Evolutionary conservation across 2,888 invertebrate species (phyloP).

Genomic region (Andrena fulva): DNA sequence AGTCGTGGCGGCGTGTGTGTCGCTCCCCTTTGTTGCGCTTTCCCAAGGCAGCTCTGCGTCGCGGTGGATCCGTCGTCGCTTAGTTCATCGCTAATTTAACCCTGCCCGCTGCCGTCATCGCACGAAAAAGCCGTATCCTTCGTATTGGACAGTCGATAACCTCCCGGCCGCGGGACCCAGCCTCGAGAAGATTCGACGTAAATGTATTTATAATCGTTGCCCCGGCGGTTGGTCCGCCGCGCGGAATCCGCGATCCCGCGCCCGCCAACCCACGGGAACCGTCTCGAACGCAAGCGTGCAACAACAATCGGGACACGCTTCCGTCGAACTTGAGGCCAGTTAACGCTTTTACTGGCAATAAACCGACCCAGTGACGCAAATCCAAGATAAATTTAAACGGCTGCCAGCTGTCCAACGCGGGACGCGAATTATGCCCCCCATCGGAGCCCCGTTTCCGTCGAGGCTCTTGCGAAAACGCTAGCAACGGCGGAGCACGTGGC

Average conservation of each 20-base stretch:
- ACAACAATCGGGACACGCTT: constrained; percentile 33
- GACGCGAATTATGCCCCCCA: constrained; percentile 39
- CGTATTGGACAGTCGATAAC: constrained; percentile 58
- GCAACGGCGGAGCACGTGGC: neutral
- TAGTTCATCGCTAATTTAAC: constrained; percentile 70
- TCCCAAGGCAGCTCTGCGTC: constrained; percentile 16
- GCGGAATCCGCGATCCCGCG: neutral
- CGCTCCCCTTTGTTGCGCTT: constrained; percentile 49
- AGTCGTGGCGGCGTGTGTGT: neutral
- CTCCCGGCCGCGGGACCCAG: constrained; percentile 26
- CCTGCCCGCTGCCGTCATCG: constrained; percentile 48
- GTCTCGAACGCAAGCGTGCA: neutral
- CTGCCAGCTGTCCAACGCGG: constrained; percentile 32
- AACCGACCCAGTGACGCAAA: constrained; percentile 56
- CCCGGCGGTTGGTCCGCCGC: neutral
- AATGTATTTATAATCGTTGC: constrained; percentile 41
- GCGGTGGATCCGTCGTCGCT: constrained; percentile 34
- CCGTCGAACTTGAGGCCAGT: constrained; percentile 9
- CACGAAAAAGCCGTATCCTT: constrained; percentile 51
- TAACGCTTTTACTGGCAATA: constrained; percentile 59
- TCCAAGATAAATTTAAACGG: constrained; percentile 58
- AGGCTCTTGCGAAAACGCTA: constrained; percentile 1
- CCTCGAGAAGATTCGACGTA: constrained; percentile 37
- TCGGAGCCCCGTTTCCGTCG: constrained; percentile 1
- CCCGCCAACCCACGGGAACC: neutral